Evolutionary conservation across 1,140 invertebrate species (phyloP).

Genomic region (Drosophila paulistorum): DNA sequence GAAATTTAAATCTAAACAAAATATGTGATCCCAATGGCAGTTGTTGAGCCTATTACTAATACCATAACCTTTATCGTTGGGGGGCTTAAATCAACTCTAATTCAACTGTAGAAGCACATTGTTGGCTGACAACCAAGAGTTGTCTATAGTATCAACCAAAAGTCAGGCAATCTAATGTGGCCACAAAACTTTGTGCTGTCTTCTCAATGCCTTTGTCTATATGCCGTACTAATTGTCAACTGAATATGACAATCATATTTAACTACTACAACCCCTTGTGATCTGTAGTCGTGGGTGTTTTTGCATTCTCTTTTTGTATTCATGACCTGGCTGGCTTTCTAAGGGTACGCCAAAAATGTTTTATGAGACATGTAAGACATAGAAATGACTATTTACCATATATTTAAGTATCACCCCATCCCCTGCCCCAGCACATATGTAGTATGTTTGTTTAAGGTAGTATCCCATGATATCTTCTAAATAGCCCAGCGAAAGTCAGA

Average conservation of each 20-base stretch:
- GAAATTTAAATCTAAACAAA: no score
- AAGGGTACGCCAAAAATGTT: constrained; percentile 39
- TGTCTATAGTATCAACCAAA: constrained; percentile 22
- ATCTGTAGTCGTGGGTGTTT: not conserved
- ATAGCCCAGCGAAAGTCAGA: constrained; percentile 59
- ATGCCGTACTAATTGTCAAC: constrained; percentile 42
- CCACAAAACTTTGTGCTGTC: constrained; percentile 33
- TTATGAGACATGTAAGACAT: constrained; percentile 59
- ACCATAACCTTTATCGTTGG: not conserved
- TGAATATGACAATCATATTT: constrained; percentile 39
- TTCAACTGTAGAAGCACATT: constrained; percentile 5
- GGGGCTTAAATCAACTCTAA: not conserved
- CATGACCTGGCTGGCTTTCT: constrained; percentile 40
- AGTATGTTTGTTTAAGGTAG: not conserved
- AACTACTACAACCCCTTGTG: constrained; percentile 14
- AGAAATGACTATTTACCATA: constrained; percentile 71
- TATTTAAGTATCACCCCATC: constrained; percentile 21
- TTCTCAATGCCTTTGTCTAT: not conserved
- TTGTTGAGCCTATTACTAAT: not conserved
- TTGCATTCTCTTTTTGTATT: constrained; percentile 27
- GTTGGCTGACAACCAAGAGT: constrained; percentile 49
- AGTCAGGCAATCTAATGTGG: constrained; percentile 38
- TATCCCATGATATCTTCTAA: constrained; percentile 43
- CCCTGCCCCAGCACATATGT: not conserved
- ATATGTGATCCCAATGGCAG: no score